Conservation (phyloP, 2,797 vertebrate genomes). For the Mastacembelus armatus region DNA sequence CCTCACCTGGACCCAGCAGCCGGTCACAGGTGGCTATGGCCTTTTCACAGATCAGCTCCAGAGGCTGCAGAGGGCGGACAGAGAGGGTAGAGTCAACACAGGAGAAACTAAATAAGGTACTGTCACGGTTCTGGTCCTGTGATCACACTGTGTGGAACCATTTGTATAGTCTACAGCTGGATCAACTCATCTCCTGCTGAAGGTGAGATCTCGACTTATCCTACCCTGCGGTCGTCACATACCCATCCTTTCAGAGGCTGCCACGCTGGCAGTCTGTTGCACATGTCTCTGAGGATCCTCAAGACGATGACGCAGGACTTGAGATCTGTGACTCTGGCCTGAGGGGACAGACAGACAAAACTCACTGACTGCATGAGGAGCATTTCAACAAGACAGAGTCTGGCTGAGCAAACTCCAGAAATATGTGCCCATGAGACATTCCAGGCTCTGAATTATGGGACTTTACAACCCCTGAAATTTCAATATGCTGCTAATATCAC, state of each 20-base stretch:
- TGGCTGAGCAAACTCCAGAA: not conserved
- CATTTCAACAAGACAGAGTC: conserved; percentile 24
- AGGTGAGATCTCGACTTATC: too few species aligned
- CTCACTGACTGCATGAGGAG: conserved; percentile 10
- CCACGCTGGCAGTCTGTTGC: conserved; percentile 91
- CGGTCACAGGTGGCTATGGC: conserved; percentile 93
- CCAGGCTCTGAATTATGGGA: not conserved
- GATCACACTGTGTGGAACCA: too few species aligned
- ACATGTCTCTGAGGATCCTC: conserved; percentile 93
- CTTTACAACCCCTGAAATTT: not conserved
- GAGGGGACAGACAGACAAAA: conserved; percentile 65
- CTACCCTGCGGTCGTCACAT: conserved; percentile 66
- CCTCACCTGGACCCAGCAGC: conserved; percentile 91
- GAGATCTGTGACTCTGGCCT: conserved; percentile 93
- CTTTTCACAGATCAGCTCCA: conserved; percentile 97
- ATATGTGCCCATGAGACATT: not conserved
- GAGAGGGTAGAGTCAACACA: not conserved
- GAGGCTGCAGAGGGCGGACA: conserved; percentile 78
- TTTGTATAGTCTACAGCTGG: too few species aligned
- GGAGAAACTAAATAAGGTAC: not conserved
- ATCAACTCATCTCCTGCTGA: too few species aligned
- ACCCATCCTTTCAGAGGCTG: conserved; percentile 94
- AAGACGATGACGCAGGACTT: conserved; percentile 93
- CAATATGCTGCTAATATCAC: not conserved
- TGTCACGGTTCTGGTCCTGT: not conserved